phyloP scores from a whole-genome alignment of 2,113 vertebrate genomes.

The Quiscalus mexicanus region DNA sequence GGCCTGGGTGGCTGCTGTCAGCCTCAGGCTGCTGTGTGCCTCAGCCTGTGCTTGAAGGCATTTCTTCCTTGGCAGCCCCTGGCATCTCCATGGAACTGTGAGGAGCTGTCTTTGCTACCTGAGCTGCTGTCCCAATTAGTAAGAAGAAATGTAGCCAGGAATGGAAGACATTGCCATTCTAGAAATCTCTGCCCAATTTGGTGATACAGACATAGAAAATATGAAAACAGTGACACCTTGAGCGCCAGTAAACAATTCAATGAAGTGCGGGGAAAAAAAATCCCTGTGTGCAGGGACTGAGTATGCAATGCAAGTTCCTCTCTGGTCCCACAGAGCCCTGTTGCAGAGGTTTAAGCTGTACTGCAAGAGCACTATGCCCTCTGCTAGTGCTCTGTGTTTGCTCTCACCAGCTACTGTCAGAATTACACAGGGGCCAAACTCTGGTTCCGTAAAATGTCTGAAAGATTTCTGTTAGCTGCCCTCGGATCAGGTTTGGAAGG shows the following conservation, averaged over 20 bases:
- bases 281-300: rapidly evolving
- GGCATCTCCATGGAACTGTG: not conserved
- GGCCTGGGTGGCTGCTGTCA: not conserved
- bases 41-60: not conserved
- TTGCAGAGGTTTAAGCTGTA: not conserved
- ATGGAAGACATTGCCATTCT: not conserved
- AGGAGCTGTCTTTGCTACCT: not conserved
- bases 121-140: not conserved
- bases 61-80: not conserved
- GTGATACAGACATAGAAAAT: not conserved
- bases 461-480: not conserved
- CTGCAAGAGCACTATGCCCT: not conserved
- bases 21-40: not conserved
- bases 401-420: not conserved
- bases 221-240: not conserved
- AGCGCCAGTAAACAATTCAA: not conserved
- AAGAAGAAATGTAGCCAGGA: not conserved
- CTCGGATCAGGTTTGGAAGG: not conserved
- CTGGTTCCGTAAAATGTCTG: not conserved
- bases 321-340: not conserved
- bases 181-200: not conserved
- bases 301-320: rapidly evolving
- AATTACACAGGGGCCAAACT: not conserved
- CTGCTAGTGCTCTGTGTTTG: not conserved
- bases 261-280: rapidly evolving